A percentile compares a stretch with the other conserved stretches of the same genome.
Evolutionary conservation across 2,113 vertebrate genomes (phyloP).

Genomic region (Aphyosemion australe): DNA sequence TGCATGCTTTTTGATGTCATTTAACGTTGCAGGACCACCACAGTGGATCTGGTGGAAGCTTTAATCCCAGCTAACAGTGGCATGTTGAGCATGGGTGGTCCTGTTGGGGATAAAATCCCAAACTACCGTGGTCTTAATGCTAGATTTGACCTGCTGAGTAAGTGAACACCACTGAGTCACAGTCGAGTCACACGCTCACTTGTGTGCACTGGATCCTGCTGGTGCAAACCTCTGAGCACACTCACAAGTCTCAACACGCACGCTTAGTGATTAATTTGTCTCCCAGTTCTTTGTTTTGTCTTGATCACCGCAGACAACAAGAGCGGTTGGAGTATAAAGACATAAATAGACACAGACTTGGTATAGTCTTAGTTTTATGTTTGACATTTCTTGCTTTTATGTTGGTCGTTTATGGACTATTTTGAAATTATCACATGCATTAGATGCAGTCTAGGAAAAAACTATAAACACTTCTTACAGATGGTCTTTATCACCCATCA

Average conservation of each 20-base stretch:
- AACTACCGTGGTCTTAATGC: conserved; percentile 34
- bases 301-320: neutral
- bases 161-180: conserved; percentile 2
- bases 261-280: neutral
- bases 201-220: neutral
- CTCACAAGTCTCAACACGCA: neutral
- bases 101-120: conserved; percentile 24
- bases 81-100: conserved; percentile 66
- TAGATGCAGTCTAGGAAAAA: too few species aligned
- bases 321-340: neutral
- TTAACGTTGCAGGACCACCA: conserved; percentile 38
- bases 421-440: too few species aligned
- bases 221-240: neutral
- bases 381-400: neutral
- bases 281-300: neutral
- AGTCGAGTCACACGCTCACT: conserved; percentile 19
- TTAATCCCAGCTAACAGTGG: conserved; percentile 47
- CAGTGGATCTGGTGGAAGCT: conserved; percentile 12
- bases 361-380: too few species aligned
- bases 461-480: too few species aligned
- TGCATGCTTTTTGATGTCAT: conserved; percentile 20
- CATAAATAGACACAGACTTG: neutral
- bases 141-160: conserved; percentile 19
- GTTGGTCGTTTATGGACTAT: neutral
- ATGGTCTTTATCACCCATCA: too few species aligned